phyloP scores from a whole-genome alignment of 2,888 invertebrate species.

The Mellilla xanthometata region DNA sequence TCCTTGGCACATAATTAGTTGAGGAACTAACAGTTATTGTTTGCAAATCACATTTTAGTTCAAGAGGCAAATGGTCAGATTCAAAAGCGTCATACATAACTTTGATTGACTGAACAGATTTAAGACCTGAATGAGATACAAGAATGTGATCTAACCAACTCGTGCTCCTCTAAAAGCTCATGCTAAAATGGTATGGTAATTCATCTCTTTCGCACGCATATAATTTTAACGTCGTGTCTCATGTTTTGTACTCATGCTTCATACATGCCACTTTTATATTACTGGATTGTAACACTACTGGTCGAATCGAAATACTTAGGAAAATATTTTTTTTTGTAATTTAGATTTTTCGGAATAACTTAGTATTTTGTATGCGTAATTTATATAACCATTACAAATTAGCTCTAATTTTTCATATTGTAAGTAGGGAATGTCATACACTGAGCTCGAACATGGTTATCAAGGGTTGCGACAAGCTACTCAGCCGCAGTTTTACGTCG shows the following conservation, averaged over 20 bases:
- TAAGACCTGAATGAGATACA: too few relatives aligned
- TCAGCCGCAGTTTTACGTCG: conserved; percentile 88
- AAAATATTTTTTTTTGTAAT: background rate
- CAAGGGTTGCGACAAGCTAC: conserved; percentile 90
- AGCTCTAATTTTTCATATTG: conserved; percentile 25
- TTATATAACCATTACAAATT: background rate
- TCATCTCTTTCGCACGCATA: background rate
- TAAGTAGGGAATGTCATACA: conserved; percentile 91
- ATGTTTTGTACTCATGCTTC: background rate
- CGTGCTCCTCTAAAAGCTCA: too few relatives aligned
- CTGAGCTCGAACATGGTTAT: conserved; percentile 96
- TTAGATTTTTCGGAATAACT: conserved; percentile 11
- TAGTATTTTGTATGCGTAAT: conserved; percentile 13
- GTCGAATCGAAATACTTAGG: background rate
- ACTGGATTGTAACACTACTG: background rate
- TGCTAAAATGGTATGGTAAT: background rate
- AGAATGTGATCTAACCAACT: too few relatives aligned
- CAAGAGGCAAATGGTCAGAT: too few relatives aligned
- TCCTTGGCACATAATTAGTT: too few relatives aligned
- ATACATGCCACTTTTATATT: background rate
- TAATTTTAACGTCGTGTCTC: background rate
- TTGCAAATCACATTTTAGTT: too few relatives aligned
- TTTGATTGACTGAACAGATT: too few relatives aligned
- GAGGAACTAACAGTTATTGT: too few relatives aligned
- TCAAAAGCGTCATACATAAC: too few relatives aligned